Evolutionary conservation across 2,113 vertebrate species (phyloP).

Genomic region (Aldabrachelys gigantea): DNA sequence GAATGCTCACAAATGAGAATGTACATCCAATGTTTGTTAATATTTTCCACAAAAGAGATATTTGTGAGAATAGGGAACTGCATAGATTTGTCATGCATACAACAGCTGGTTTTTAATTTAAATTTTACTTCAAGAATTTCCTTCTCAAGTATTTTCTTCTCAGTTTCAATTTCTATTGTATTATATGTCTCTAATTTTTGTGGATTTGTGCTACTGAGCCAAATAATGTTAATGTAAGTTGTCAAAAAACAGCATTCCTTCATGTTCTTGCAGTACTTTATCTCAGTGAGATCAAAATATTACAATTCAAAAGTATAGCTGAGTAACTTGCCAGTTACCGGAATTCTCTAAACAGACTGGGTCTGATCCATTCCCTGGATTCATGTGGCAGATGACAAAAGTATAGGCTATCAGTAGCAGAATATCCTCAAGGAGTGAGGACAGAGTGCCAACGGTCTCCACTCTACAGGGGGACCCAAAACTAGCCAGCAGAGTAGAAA

Average conservation of each 20-base stretch:
- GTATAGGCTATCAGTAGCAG: background rate
- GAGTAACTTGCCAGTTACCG: slow-evolving; percentile 52
- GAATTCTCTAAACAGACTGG: slow-evolving; percentile 7
- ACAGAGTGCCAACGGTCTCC: background rate
- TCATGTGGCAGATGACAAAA: slow-evolving; percentile 15
- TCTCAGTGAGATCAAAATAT: slow-evolving; percentile 54
- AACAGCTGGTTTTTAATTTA: slow-evolving; percentile 58
- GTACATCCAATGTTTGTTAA: slow-evolving; percentile 61
- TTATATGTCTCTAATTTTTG: slow-evolving; percentile 16
- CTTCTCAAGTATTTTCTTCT: slow-evolving; percentile 63
- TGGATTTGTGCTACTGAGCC: slow-evolving; percentile 42
- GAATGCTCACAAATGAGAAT: slow-evolving; percentile 37
- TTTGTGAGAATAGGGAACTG: slow-evolving; percentile 22
- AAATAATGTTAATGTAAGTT: slow-evolving; percentile 54
- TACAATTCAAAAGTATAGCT: slow-evolving; percentile 44
- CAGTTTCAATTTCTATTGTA: slow-evolving; percentile 57
- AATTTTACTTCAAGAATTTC: slow-evolving; percentile 56
- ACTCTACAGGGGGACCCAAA: background rate
- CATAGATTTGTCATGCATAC: slow-evolving; percentile 51
- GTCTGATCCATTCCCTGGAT: slow-evolving; percentile 30
- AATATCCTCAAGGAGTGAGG: background rate
- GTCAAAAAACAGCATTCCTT: slow-evolving; percentile 29
- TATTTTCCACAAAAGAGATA: slow-evolving; percentile 54
- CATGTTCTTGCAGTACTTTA: slow-evolving; percentile 51
- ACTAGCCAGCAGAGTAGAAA: background rate